A percentile compares a stretch with the other conserved stretches of the same genome.
phyloP scores from a whole-genome alignment of 2,113 vertebrate genomes.

The Blennius ocellaris region DNA sequence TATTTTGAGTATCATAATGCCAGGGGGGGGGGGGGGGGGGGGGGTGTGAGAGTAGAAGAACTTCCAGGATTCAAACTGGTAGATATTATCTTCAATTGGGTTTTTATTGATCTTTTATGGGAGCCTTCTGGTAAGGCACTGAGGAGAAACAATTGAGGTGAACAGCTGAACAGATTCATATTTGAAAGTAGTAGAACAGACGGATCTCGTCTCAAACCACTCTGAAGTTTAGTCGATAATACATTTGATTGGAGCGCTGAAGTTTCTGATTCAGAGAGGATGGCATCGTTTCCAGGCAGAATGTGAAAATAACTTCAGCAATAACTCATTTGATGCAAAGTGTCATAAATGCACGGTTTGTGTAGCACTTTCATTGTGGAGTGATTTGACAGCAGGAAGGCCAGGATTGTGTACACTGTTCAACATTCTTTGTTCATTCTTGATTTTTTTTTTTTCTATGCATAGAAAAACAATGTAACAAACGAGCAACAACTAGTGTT shows the following conservation, averaged over 20 bases:
- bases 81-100: constrained; percentile 46
- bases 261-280: constrained; percentile 6
- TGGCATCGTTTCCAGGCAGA: constrained; percentile 6
- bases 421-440: constrained; percentile 10
- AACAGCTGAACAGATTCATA: constrained; percentile 38
- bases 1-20: constrained; percentile 47
- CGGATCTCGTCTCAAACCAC: constrained; percentile 8
- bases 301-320: constrained; percentile 3
- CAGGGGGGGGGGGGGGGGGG: constrained; percentile 46
- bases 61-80: constrained; percentile 65
- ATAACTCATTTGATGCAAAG: constrained; percentile 3
- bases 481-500: constrained; percentile 5
- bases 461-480: not conserved
- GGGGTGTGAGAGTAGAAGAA: constrained; percentile 23
- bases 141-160: constrained; percentile 47
- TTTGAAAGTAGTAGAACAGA: constrained; percentile 49
- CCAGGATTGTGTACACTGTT: constrained; percentile 20
- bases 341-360: constrained; percentile 6
- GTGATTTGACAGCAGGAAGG: not conserved
- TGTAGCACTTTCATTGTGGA: constrained; percentile 9
- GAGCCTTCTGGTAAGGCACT: constrained; percentile 79
- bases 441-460: not conserved
- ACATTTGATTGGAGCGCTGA: constrained; percentile 3
- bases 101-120: constrained; percentile 47
- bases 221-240: constrained; percentile 8